Base-by-base conservation (phyloP, 2,113 vertebrate genomes). In the Halcyon senegalensis region DNA sequence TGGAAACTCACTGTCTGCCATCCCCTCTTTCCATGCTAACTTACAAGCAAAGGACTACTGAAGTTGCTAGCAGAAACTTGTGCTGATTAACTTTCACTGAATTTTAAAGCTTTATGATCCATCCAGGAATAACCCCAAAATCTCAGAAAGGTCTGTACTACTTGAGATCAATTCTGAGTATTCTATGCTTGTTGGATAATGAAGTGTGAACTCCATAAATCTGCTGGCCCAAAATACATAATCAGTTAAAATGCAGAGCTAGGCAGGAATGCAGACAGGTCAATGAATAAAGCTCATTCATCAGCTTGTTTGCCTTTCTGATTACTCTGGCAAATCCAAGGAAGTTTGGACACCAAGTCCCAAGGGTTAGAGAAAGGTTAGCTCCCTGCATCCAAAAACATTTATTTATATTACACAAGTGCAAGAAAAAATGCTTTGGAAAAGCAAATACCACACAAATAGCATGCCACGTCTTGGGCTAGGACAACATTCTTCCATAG, bases 261-360 rank as follows among this genome's bases (percentile, higher is more conserved):
- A 86, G 39, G 83, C 93, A 96, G 51, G 92, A 97, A 95, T 37
- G 79, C 19, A 79, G 87, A 89, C 28, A 85, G 62, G 66, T 89
- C 95, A 93, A 94, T 73, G 90, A 93, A 80, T 77, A 91, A 80
- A 86, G 68, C 24, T 90, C 74, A 76, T 90, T 75, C 56, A 64
- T 92, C 86, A 87, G 59, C 74, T 87, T 89, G 46, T 83, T 91
- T 92, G 91, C 84, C 80, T 91, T 96, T 95, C 89, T 81, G n/a
- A 83, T 86, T 83, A 91, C 73, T 67, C 46, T 43, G 43, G 69
- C 85, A 93, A 95, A 62, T 44, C 25, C 16, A 81, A 78, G 39
- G 25, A 89, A 53, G 27, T 94, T 35, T 91, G 77, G 75, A 93
- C 76, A 72, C 7, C 53, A 92, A 1, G 31, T 83, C 48, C 62